A percentile compares a stretch with the other conserved stretches of the same genome.
phyloP scores from a whole-genome alignment of 1,140 invertebrate genomes.

The Brachionus koreanus region DNA sequence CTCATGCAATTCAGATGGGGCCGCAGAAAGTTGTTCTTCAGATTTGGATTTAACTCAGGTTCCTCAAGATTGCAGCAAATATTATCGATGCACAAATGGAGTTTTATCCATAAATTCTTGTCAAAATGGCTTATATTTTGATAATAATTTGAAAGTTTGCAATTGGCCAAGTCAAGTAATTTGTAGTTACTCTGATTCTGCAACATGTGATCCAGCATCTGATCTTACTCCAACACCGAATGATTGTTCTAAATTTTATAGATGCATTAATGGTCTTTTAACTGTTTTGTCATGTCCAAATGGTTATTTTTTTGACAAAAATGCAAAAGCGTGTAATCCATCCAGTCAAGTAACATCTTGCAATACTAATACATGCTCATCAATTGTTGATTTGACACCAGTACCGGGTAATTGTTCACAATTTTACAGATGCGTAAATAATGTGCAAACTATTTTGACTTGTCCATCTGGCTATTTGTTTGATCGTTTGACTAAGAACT shows the following conservation, averaged over 20 bases:
- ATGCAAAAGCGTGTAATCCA: neutral
- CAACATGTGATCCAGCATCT: neutral
- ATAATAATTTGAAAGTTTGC: neutral
- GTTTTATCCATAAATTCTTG: neutral
- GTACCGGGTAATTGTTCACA: neutral
- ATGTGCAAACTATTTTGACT: neutral
- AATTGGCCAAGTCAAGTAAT: neutral
- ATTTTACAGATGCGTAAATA: slow-evolving; percentile 16
- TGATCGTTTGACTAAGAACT: neutral
- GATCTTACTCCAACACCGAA: neutral
- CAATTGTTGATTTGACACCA: neutral
- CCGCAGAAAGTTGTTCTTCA: neutral
- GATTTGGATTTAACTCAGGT: neutral
- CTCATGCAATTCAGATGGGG: neutral
- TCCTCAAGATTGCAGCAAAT: neutral
- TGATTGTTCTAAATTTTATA: slow-evolving; percentile 39
- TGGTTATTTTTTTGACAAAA: neutral
- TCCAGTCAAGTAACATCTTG: neutral
- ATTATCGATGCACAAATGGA: neutral
- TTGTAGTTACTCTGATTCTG: neutral
- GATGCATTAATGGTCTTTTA: slow-evolving; percentile 15
- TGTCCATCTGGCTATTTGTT: neutral
- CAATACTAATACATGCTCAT: neutral
- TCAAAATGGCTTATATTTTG: neutral
- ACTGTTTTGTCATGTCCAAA: neutral